Evolutionary conservation across 2,888 invertebrate genomes (phyloP), one percentile per base, ranked within the genome.

Genomic region (Alloplasta piceator): DNA sequence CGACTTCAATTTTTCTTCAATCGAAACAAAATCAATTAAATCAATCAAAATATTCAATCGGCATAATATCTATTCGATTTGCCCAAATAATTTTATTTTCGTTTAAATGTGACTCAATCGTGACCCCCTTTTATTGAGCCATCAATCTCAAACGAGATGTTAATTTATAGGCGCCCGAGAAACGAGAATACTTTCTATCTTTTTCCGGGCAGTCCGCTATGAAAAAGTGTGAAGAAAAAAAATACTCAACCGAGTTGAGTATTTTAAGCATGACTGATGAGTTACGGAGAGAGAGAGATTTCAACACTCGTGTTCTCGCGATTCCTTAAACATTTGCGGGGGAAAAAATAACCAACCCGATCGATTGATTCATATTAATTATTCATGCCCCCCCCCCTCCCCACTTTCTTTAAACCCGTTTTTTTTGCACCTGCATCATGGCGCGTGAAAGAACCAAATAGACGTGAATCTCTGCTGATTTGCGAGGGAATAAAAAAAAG

Each of bases 171-270:
- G 43, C 6, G 43, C 26, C 26, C 1, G 43, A 1, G 43, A 16
- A 70, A 36, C 71, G 36, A 64, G 48, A 67, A 58, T 68, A 84
- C 80, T 84, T 84, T 83, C 82, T 81, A 83, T 41, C 82, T 79
- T 84, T 83, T 83, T 80, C 70, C 66, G 82, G 82, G 55, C 52
- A 76, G 16, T 39, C 38, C 39, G 36, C 56, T 66, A 36, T 68
- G 68, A 80, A 82, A 76, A 55, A 66, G 38, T 10, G 38, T 16
- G 26, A 48, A 55, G 46, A 43, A 56, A 46, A 14, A 43, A 63
- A 36, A 63, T 9, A 72, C 7, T n/a, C 16, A 58, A 26, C 26
- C 56, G 43, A 61, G 66, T 72, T 41, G 61, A 3, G 66, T 50
- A 64, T 56, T 56, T 58, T 66, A 26, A 50, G 66, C 58, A 75